Conservation (phyloP, 1,140 invertebrate species). For the Saccostrea glomerata region DNA sequence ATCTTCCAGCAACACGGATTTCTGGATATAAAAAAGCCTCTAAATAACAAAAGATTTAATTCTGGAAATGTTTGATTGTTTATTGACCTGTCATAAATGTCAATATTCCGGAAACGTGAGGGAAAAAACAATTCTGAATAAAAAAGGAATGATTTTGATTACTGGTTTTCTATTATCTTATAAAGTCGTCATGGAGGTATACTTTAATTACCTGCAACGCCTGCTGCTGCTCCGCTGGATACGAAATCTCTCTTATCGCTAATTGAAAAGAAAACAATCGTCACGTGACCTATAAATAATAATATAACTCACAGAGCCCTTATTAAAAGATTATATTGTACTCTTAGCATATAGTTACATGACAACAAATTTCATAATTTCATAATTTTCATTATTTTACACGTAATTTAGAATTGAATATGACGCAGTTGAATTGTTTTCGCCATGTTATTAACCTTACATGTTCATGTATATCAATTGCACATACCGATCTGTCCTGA, state of each 20-base stretch:
- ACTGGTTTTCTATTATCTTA: not conserved
- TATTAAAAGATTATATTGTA: too few relatives aligned
- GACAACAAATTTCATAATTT: not conserved
- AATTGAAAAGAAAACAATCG: slow-evolving; percentile 44
- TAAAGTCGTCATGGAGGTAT: not conserved
- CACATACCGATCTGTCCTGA: slow-evolving; percentile 68
- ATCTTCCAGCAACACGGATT: too few relatives aligned
- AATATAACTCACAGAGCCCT: too few relatives aligned
- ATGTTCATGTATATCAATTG: too few relatives aligned
- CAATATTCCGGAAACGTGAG: slow-evolving; percentile 10
- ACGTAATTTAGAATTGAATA: too few relatives aligned
- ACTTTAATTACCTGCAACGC: slow-evolving; percentile 81
- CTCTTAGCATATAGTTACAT: not conserved
- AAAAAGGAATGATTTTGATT: not conserved
- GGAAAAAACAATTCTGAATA: not conserved
- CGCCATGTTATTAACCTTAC: not conserved
- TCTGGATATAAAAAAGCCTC: not conserved
- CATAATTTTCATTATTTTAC: not conserved
- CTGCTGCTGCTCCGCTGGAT: slow-evolving; percentile 96
- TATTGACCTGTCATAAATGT: not conserved
- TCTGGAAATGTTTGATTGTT: not conserved
- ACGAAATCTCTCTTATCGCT: slow-evolving; percentile 98
- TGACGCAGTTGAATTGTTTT: not conserved
- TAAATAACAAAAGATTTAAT: not conserved
- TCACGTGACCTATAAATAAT: not conserved